phyloP scores from a whole-genome alignment of 2,888 invertebrate species.

The Acrobasis repandana region DNA sequence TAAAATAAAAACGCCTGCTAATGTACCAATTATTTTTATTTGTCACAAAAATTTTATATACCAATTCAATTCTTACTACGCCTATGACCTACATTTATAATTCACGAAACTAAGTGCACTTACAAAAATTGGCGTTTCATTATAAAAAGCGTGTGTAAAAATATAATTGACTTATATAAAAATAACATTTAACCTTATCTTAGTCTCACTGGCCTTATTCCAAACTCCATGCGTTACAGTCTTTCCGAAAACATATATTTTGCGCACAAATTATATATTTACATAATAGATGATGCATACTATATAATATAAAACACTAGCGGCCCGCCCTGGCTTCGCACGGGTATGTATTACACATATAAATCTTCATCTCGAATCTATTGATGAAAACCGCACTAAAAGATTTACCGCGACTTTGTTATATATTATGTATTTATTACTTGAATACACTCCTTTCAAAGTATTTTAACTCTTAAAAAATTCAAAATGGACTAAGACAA shows the following conservation, averaged over 20 bases:
- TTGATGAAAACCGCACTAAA: too few species aligned
- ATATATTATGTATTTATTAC: too few species aligned
- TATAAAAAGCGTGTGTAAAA: constrained; percentile 35
- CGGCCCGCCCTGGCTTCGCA: too few species aligned
- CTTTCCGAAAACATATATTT: constrained; percentile 37
- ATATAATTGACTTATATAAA: constrained; percentile 34
- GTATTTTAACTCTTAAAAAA: too few species aligned
- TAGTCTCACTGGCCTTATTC: constrained; percentile 61
- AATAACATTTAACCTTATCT: constrained; percentile 45
- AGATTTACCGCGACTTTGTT: too few species aligned
- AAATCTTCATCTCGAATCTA: too few species aligned
- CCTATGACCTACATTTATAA: constrained; percentile 1
- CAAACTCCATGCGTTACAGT: constrained; percentile 51
- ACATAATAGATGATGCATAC: neutral
- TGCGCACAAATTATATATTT: constrained; percentile 22
- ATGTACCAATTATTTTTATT: constrained; percentile 12
- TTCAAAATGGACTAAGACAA: too few species aligned
- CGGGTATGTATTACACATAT: too few species aligned
- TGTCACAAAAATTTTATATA: neutral
- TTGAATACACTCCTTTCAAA: too few species aligned
- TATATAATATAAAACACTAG: too few species aligned
- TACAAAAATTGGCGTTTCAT: constrained; percentile 29
- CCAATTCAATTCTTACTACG: neutral
- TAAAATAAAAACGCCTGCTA: too few species aligned
- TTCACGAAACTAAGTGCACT: constrained; percentile 28